Base-by-base conservation (phyloP, 1,140 invertebrate genomes). In the Nasonia vitripennis region DNA sequence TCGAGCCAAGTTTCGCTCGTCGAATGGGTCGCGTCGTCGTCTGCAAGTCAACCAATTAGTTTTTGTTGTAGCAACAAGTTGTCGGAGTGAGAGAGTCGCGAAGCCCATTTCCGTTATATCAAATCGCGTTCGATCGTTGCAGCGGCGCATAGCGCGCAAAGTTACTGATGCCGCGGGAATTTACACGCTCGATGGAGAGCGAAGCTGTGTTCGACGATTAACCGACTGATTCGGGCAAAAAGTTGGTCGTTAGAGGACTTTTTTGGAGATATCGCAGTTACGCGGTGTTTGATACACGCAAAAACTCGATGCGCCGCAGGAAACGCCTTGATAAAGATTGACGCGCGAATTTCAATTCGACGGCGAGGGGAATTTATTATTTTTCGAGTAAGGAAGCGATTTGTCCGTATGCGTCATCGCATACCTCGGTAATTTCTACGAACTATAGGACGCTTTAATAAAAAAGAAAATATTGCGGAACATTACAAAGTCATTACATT, bases 31-130 rank as follows among this genome's bases (percentile, higher is more conserved):
- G 62, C 78, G 34, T 70, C 68, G 34, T 70, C 68, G 23, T 27
- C 27, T 71, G 31, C 68, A 71, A 71, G 68, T 45, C 62, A 14
- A 17, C 3, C 37, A 9, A 41, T 85, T 62, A 75, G 89, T 90
- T 90, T 90, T 90, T 89, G 86, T 87, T 89, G 79, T 87, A 89
- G 87, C 88, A 89, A 90, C 89, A 90, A 90, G 88, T 90, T 90
- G 86, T 68, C 84, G 81, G 84, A 86, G 83, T 75, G 86, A 81
- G 27, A 34, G n/a, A 83, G 31, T 67, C 23, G 14, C 55, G 17
- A 77, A 83, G 67, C 51, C 55, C 68, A 67, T 83, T 86, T 71
- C 48, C 41, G 34, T 83, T 62, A 34, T 75, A 51, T 78, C 51
- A 45, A 78, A 83, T 83, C 17, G 31, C 71, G 23, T 82, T 82